Percentiles rank a stretch among this genome's conserved stretches.
Conservation (phyloP, 2,888 invertebrate genomes). For the Zaprionus lineosus region DNA sequence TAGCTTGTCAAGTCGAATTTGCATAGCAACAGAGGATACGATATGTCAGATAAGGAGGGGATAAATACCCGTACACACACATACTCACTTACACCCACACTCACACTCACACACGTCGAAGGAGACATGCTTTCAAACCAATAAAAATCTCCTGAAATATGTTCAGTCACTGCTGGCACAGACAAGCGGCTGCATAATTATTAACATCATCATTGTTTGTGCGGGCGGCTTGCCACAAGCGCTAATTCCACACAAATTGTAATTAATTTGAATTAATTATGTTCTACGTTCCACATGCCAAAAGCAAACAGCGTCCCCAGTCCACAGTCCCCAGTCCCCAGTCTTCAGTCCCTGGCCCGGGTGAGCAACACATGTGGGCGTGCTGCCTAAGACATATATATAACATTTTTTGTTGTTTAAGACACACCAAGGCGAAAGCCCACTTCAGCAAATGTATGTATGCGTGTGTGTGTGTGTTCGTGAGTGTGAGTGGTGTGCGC, state of each 20-base stretch:
- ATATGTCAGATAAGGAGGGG: not conserved
- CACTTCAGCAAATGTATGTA: slow-evolving; percentile 16
- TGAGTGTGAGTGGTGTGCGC: not conserved
- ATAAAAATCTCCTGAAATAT: slow-evolving; percentile 52
- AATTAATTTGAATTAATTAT: slow-evolving; percentile 80
- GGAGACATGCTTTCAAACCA: slow-evolving; percentile 22
- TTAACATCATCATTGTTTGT: slow-evolving; percentile 15
- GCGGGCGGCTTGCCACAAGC: slow-evolving; percentile 62
- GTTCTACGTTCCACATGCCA: slow-evolving; percentile 73
- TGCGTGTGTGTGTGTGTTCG: not conserved
- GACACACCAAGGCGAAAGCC: slow-evolving; percentile 21
- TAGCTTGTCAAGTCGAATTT: slow-evolving; percentile 23
- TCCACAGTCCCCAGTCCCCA: no score
- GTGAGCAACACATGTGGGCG: slow-evolving; percentile 37
- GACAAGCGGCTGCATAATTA: slow-evolving; percentile 29
- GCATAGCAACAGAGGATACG: slow-evolving; percentile 21
- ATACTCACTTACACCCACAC: no score
- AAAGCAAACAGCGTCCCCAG: slow-evolving; percentile 53
- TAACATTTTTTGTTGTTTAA: slow-evolving; percentile 48
- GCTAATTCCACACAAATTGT: slow-evolving; percentile 78
- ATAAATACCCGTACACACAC: no score
- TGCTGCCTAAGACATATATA: slow-evolving; percentile 33
- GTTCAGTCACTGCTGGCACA: slow-evolving; percentile 29
- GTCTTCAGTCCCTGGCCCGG: not conserved
- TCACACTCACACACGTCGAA: no score